A percentile compares a stretch with the other conserved stretches of the same genome.
phyloP scores from a whole-genome alignment of 1,140 invertebrate species.

The Arctopsyche grandis region DNA sequence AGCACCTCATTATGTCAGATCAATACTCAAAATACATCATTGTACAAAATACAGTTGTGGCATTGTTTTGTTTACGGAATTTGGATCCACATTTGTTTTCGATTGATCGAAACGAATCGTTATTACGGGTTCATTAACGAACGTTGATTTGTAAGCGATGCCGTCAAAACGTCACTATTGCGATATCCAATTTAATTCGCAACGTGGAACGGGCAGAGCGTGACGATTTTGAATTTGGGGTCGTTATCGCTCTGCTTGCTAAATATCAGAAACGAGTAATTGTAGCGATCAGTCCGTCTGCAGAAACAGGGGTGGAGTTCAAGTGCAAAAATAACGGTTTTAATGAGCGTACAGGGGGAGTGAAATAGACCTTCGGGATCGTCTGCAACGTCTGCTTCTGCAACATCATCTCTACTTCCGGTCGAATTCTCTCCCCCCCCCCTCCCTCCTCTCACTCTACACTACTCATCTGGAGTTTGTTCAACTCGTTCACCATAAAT shows the following conservation, averaged over 20 bases:
- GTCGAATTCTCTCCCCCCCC: not conserved
- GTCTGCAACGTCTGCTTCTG: not conserved
- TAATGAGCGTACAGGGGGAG: conserved; percentile 41
- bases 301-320: not conserved
- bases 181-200: not conserved
- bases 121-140: not conserved
- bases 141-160: not conserved
- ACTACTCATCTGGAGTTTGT: not conserved
- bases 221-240: conserved; percentile 11
- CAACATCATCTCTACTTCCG: not conserved
- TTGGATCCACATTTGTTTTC: too few species aligned
- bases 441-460: not conserved
- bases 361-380: conserved; percentile 7
- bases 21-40: too few species aligned
- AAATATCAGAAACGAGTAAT: conserved; percentile 23
- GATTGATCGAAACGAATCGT: too few species aligned
- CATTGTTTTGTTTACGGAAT: too few species aligned
- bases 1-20: too few species aligned
- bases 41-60: too few species aligned
- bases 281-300: conserved; percentile 23
- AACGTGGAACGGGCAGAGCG: not conserved
- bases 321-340: conserved; percentile 41
- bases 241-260: conserved; percentile 3
- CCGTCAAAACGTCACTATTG: conserved; percentile 5
- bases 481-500: not conserved